phyloP scores from a whole-genome alignment of 2,113 vertebrate genomes.

The Megaptera novaeangliae region DNA sequence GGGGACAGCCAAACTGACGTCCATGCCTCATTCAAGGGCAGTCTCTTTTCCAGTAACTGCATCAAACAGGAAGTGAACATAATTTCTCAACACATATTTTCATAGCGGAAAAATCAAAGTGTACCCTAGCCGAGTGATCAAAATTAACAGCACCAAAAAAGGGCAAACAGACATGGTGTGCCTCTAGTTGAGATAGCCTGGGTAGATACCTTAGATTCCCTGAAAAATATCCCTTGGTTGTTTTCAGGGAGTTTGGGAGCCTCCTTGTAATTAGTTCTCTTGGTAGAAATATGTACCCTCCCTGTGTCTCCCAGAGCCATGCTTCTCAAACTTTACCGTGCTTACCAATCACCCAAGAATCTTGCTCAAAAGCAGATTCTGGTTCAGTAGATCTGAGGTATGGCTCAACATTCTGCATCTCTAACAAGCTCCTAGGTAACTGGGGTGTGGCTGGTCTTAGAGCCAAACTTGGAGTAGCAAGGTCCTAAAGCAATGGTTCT shows the following conservation, averaged over 20 bases:
- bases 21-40: not conserved
- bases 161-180: not conserved
- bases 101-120: not conserved
- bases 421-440: not conserved
- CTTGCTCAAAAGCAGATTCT: constrained; percentile 1
- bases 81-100: constrained; percentile 3
- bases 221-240: not conserved
- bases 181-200: not conserved
- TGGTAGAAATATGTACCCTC: not conserved
- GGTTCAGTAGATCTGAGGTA: not conserved
- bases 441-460: not conserved
- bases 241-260: not conserved
- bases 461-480: not conserved
- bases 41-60: not conserved
- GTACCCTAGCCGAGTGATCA: not conserved
- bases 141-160: not conserved
- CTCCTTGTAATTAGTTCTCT: not conserved
- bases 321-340: not conserved
- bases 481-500: not conserved
- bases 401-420: not conserved
- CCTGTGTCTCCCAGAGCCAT: not conserved
- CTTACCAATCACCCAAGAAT: not conserved
- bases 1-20: not conserved
- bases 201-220: not conserved
- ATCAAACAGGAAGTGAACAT: not conserved